Evolutionary conservation across 2,888 invertebrate species (phyloP).

Genomic region (Xestia c-nigrum): DNA sequence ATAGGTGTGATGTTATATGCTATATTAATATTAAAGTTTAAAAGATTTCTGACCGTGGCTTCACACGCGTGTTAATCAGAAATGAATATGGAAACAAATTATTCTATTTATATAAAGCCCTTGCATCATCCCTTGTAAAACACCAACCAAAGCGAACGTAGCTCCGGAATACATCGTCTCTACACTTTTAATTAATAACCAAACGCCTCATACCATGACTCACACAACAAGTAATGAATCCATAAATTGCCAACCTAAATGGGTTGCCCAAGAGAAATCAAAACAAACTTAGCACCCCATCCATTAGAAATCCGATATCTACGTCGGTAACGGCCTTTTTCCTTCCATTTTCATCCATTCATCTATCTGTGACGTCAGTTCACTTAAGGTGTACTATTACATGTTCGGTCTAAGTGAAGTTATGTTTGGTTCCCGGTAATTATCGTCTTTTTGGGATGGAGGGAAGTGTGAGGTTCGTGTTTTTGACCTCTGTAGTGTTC

Average conservation of each 20-base stretch:
- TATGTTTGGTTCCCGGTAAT: slow-evolving; percentile 24
- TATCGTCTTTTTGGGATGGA: slow-evolving; percentile 13
- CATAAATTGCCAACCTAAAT: slow-evolving; percentile 43
- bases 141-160: background rate
- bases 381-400: slow-evolving; percentile 81
- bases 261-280: slow-evolving; percentile 58
- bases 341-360: slow-evolving; percentile 67
- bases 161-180: background rate
- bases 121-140: background rate
- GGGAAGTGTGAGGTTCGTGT: slow-evolving; percentile 1
- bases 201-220: slow-evolving; percentile 1
- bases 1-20: background rate
- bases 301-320: slow-evolving; percentile 81
- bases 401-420: slow-evolving; percentile 47
- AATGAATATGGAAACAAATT: background rate
- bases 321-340: slow-evolving; percentile 55
- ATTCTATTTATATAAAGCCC: background rate
- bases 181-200: slow-evolving; percentile 17
- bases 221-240: slow-evolving; percentile 44
- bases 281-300: slow-evolving; percentile 62
- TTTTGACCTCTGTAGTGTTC: background rate
- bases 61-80: background rate
- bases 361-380: slow-evolving; percentile 65
- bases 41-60: background rate
- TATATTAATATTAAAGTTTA: too few relatives aligned